Evolutionary conservation across 2,797 vertebrate genomes (phyloP), one percentile per base, ranked within the genome.

Genomic region (Mus caroli): DNA sequence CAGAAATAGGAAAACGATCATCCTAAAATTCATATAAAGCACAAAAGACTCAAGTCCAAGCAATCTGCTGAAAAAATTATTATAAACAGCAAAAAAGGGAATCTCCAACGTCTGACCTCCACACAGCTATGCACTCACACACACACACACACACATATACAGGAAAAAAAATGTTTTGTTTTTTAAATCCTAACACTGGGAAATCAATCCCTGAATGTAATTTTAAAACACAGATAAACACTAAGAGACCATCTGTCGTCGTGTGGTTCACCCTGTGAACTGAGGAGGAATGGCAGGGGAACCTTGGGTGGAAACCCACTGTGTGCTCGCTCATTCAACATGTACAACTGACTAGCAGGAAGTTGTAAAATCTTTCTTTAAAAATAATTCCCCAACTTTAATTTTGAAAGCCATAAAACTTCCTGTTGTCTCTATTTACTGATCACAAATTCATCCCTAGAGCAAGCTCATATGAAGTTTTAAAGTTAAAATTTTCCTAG

Each of bases 301-400:
- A 6, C 50, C 40, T 40, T 90, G 56, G 28, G 34, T 34, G 34
- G 46, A 28, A 60, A 50, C 12, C 31, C 80, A 31, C 24, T 60
- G n/a, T 43, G 54, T 28, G 14, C 20, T 62, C 46, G 19, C 20
- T 62, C 46, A 26, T 69, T 75, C 52, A 91, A 89, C 60, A 83
- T 91, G 71, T 43, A 75, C n/a, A 86, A 86, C 3, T 91, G 85
- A 90, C 80, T 34, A 87, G 95, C 26, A 87, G 58, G 50, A 92
- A 90, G 24, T 58, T 88, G 77, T 60, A n/a, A 93, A 88, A 88
- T 78, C n/a, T 85, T 79, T 37, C 64, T n/a, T 56, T 58, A 64
- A 60, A 60, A 82, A 64, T 34, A 87, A n/a, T n/a, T 91, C 85
- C 87, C 91, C 60, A 86, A 86, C n/a, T 91, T 96, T 96, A 90